These are phyloP conservation scores for Tuberolachnus salignus DNA, from an alignment of 2,888 invertebrate species.

Conservation along the genomic window DNA sequence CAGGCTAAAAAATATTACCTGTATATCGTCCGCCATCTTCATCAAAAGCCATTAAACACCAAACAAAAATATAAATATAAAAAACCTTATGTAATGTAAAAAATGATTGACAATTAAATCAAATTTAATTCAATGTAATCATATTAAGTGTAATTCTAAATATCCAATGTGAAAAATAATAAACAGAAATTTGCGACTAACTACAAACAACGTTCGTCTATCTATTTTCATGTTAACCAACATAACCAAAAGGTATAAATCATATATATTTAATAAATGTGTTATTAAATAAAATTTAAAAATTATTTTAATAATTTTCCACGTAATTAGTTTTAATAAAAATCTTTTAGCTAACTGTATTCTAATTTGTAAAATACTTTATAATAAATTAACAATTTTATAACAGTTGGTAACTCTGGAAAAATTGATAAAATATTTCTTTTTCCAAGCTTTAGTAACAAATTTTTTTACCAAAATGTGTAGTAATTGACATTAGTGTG, in stretches of 20 bases:
- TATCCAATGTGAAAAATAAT: conserved; percentile 45
- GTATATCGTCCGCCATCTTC: conserved; percentile 54
- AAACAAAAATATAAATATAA: conserved; percentile 14
- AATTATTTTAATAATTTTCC: background rate
- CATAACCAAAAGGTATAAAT: conserved; percentile 8
- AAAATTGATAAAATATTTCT: conserved; percentile 33
- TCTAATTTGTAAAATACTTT: background rate
- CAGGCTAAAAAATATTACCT: conserved; percentile 21
- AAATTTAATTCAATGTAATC: background rate
- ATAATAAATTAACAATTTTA: background rate
- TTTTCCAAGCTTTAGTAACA: conserved; percentile 26
- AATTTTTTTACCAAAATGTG: conserved; percentile 5
- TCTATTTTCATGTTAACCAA: conserved; percentile 51
- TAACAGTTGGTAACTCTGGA: conserved; percentile 33
- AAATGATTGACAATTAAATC: conserved; percentile 11
- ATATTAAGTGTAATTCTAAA: conserved; percentile 8
- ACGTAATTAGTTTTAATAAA: background rate
- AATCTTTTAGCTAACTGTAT: background rate
- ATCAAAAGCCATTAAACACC: conserved; percentile 55
- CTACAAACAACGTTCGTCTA: conserved; percentile 53
- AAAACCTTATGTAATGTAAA: background rate
- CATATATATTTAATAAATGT: background rate
- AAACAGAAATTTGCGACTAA: conserved; percentile 49
- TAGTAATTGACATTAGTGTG: no score
- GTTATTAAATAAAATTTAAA: background rate